Evolutionary conservation across 2,113 vertebrate species (phyloP).

Genomic region (Pituophis catenifer): DNA sequence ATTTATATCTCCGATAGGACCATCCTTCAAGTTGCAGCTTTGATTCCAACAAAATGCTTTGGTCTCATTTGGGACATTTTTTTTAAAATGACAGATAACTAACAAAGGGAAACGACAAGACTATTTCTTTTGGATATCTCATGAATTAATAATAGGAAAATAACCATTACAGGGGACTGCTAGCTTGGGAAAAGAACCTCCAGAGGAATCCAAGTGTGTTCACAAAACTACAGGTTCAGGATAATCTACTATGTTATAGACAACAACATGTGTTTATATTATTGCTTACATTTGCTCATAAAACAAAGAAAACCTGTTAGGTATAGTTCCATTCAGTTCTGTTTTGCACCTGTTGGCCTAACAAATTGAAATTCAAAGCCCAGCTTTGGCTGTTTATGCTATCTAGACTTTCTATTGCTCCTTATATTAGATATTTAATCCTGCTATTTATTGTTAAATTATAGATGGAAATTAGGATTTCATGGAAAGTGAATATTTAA

Average conservation of each 20-base stretch:
- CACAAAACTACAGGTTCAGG: not conserved
- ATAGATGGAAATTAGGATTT: not conserved
- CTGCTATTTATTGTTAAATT: not conserved
- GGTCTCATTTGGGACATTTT: not conserved
- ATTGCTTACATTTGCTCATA: not conserved
- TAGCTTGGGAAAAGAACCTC: not conserved
- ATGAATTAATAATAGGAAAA: not conserved
- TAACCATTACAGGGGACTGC: not conserved
- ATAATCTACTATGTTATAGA: not conserved
- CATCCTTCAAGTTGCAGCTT: not conserved
- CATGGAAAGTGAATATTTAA: slow-evolving; percentile 1
- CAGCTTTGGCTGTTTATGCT: slow-evolving; percentile 4
- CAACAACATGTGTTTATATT: not conserved
- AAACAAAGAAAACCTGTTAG: not conserved
- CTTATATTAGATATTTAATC: slow-evolving; percentile 5
- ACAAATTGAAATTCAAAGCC: not conserved
- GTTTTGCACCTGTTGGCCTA: not conserved
- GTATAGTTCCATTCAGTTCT: not conserved
- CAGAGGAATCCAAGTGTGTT: not conserved
- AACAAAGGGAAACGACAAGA: not conserved
- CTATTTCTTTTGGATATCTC: not conserved
- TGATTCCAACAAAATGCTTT: not conserved
- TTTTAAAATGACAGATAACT: not conserved
- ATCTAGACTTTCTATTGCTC: not conserved
- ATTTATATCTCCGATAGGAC: not conserved